Evolutionary conservation across 2,888 invertebrate genomes (phyloP), one percentile per base, ranked within the genome.

Genomic region (Euphydryas editha): DNA sequence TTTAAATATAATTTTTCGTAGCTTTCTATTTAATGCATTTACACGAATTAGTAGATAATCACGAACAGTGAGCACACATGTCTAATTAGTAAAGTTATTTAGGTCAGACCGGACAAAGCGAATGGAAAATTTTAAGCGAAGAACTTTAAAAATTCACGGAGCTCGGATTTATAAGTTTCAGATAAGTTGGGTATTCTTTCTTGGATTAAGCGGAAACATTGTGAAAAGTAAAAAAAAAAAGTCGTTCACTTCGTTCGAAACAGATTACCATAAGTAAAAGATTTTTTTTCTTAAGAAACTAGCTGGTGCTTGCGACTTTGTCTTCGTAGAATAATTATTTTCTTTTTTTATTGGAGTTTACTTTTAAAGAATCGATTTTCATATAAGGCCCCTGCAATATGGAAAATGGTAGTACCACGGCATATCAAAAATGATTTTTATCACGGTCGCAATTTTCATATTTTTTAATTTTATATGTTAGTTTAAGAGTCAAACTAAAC

Each of bases 11-110:
- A 5, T 30, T 7, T 30, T 30, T 8, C 30, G 30, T 30, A 30
- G 1, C 30, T 39, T n/a, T 42, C 42, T 42, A 44, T n/a, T n/a
- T 44, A 44, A 44, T 44, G 42, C 42, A n/a, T n/a, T 44, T 1
- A 44, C 42, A 44, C n/a, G 42, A 21, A 51, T 51, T 24, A 21
- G 15, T n/a, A 51, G 30, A 36, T 57, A 36, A 58, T 63, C 49
- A 42, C 42, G 47, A 63, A 56, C 18, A 49, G 17, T 17, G 62
- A 66, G 46, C 61, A 58, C 68, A 69, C 64, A 68, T 66, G 68
- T 72, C 70, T 72, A 75, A 72, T 75, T 75, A 72, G 71, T 61
- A 37, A 70, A 73, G 64, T 73, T 72, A 75, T 73, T 68, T 72
- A 63, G 72, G 75, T 72, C 72, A 69, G 62, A 56, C 54, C 47